phyloP scores from a whole-genome alignment of 2,113 vertebrate genomes.

The Rhinichthys klamathensis region DNA sequence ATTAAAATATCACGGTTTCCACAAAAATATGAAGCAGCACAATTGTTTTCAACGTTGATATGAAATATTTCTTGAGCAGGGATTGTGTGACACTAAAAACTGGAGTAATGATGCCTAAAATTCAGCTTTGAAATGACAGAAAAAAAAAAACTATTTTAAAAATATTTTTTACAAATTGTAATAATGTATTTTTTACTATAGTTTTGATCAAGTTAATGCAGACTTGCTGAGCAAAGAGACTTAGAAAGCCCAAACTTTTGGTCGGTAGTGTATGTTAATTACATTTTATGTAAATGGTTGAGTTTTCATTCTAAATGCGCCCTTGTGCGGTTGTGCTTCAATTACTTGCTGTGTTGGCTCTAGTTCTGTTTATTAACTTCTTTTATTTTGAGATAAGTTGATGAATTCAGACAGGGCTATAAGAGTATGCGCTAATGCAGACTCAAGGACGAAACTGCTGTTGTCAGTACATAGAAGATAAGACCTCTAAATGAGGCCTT shows the following conservation, averaged over 20 bases:
- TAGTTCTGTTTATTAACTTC: background rate
- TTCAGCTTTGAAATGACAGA: background rate
- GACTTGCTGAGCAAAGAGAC: background rate
- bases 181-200: background rate
- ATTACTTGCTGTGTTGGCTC: background rate
- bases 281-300: background rate
- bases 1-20: too few relatives aligned
- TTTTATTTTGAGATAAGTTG: conserved; percentile 9
- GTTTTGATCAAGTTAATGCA: background rate
- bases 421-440: background rate
- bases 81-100: too few relatives aligned
- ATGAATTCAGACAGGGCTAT: conserved; percentile 17
- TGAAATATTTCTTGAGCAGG: background rate
- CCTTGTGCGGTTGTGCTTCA: background rate
- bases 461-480: background rate
- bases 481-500: conserved; percentile 13
- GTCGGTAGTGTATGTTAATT: background rate
- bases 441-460: background rate
- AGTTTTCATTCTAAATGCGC: background rate
- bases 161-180: background rate
- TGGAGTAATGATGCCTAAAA: background rate
- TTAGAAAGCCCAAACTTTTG: background rate
- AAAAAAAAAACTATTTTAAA: too few relatives aligned
- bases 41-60: background rate
- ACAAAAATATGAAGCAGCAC: background rate